A percentile compares a stretch with the other conserved stretches of the same genome.
Evolutionary conservation across 2,113 vertebrate species (phyloP).

Genomic region (Chionomys nivalis): DNA sequence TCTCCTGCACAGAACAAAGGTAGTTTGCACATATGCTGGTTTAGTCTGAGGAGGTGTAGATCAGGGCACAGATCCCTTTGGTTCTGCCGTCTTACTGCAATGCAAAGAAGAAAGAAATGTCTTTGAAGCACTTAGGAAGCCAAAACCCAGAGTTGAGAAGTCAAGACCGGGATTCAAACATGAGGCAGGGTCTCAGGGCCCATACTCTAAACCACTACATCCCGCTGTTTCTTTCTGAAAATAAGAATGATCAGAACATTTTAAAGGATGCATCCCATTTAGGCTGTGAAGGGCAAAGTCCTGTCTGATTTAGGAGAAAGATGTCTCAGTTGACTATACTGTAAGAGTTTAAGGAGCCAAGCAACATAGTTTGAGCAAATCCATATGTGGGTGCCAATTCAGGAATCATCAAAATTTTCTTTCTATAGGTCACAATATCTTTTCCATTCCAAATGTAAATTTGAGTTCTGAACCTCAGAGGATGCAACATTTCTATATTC

Average conservation of each 20-base stretch:
- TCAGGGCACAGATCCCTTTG: not conserved
- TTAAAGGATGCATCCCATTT: not conserved
- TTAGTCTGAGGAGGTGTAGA: not conserved
- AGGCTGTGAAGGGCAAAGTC: not conserved
- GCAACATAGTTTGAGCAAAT: not conserved
- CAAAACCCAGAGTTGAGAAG: not conserved
- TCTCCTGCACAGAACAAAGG: not conserved
- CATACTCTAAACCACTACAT: not conserved
- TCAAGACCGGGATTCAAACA: not conserved
- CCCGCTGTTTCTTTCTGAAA: not conserved
- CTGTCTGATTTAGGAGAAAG: not conserved
- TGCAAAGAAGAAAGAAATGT: not conserved
- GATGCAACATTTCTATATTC: slow-evolving; percentile 9
- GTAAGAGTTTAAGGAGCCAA: not conserved
- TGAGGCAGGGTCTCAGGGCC: not conserved
- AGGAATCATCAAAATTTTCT: not conserved
- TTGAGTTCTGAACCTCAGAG: not conserved
- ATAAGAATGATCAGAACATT: not conserved
- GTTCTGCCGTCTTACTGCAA: not conserved
- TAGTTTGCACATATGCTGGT: not conserved
- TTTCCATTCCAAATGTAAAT: slow-evolving; percentile 19
- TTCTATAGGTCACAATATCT: not conserved
- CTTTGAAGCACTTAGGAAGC: not conserved
- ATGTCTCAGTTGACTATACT: not conserved
- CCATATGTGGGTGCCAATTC: rapidly evolving